Conservation (phyloP, 2,888 invertebrate species). For the Parnassius apollo region DNA sequence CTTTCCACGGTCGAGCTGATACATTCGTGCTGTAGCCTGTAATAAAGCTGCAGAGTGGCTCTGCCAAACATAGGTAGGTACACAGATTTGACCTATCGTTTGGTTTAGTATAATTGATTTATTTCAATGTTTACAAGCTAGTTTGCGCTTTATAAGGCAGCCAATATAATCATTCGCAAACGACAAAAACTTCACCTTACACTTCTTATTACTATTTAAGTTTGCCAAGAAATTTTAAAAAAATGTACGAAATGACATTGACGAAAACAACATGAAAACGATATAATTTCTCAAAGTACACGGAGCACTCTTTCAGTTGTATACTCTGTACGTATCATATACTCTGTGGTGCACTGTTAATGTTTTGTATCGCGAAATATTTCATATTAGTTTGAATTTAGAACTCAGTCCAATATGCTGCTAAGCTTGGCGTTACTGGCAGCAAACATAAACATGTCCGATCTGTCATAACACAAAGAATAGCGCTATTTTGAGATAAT, state of each 20-base stretch:
- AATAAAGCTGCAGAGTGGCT: too few relatives aligned
- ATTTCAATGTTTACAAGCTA: too few relatives aligned
- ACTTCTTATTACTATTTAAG: not conserved
- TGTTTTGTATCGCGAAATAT: slow-evolving; percentile 16
- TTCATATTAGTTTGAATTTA: slow-evolving; percentile 20
- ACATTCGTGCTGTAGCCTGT: too few relatives aligned
- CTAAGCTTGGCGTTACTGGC: slow-evolving; percentile 2
- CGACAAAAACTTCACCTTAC: not conserved
- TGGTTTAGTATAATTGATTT: too few relatives aligned
- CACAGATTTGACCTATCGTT: too few relatives aligned
- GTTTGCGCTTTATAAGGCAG: too few relatives aligned
- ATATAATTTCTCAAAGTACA: slow-evolving; percentile 14
- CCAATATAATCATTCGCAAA: too few relatives aligned
- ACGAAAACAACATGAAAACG: not conserved
- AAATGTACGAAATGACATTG: slow-evolving; percentile 4
- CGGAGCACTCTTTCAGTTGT: too few relatives aligned
- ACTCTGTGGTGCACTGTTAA: slow-evolving; percentile 2
- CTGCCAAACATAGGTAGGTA: too few relatives aligned
- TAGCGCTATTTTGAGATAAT: slow-evolving; percentile 2
- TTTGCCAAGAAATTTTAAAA: not conserved
- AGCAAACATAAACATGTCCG: slow-evolving; percentile 13
- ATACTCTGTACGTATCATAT: too few relatives aligned
- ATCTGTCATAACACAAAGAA: slow-evolving; percentile 16
- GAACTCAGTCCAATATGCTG: slow-evolving; percentile 14
- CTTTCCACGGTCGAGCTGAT: too few relatives aligned